Evolutionary conservation across 2,113 vertebrate genomes (phyloP).

Genomic region (Riparia riparia): DNA sequence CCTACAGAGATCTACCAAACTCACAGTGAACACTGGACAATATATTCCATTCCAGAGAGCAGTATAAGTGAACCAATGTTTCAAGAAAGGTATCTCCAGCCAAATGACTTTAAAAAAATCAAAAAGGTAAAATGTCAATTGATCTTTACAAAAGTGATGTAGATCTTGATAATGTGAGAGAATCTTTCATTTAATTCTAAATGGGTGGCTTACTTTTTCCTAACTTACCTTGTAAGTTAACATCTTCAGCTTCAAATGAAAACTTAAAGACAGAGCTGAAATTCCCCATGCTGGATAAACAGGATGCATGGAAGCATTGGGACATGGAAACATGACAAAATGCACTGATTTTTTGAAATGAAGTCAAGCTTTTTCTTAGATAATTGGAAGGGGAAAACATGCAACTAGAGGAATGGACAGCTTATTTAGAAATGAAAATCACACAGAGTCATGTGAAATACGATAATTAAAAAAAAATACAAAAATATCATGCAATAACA

Average conservation of each 20-base stretch:
- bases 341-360: slow-evolving; percentile 75
- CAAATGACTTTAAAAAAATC: neutral
- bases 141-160: slow-evolving; percentile 25
- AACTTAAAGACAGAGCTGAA: slow-evolving; percentile 83
- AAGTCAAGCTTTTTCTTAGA: slow-evolving; percentile 71
- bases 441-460: slow-evolving; percentile 40
- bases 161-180: slow-evolving; percentile 12
- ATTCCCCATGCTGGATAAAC: slow-evolving; percentile 81
- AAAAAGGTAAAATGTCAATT: neutral
- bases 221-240: slow-evolving; percentile 81
- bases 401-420: slow-evolving; percentile 58
- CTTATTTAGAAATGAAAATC: slow-evolving; percentile 61
- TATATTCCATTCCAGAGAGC: neutral
- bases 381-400: slow-evolving; percentile 64
- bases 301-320: slow-evolving; percentile 78
- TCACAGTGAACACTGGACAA: neutral
- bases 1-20: neutral
- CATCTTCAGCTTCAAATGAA: slow-evolving; percentile 78
- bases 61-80: neutral
- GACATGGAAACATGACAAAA: slow-evolving; percentile 79
- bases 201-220: slow-evolving; percentile 12
- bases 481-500: slow-evolving; percentile 45
- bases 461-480: slow-evolving; percentile 56
- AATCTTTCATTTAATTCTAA: slow-evolving; percentile 43
- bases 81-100: neutral